These are phyloP conservation scores for Ficedula albicollis DNA, from an alignment of 2,797 vertebrate genomes.

Conservation along the genomic window DNA sequence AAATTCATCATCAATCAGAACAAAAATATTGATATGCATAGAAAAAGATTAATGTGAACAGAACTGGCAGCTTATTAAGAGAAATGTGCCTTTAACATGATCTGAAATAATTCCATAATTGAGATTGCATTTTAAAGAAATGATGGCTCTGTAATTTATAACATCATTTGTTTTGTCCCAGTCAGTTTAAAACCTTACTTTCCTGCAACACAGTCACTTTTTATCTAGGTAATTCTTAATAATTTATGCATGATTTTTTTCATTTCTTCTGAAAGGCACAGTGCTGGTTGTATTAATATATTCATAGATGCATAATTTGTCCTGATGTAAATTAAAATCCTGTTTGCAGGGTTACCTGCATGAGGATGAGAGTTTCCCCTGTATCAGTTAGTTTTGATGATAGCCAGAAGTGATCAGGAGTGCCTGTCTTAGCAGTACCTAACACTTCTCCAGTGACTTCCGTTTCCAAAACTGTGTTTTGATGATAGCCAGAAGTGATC, in stretches of 20 bases:
- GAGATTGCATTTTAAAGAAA: not conserved
- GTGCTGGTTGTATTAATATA: not conserved
- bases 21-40: constrained; percentile 19
- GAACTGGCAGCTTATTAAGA: constrained; percentile 4
- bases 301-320: not conserved
- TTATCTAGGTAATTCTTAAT: not conserved
- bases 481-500: not conserved
- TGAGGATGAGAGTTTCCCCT: not conserved
- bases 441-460: not conserved
- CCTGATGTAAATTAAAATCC: not conserved
- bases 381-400: not conserved
- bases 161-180: not conserved
- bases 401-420: not conserved
- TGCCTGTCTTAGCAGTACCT: not conserved
- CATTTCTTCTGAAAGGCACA: not conserved
- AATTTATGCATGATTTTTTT: not conserved
- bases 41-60: not conserved
- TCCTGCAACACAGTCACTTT: not conserved
- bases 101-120: constrained; percentile 7
- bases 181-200: not conserved
- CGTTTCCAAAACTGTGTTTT: not conserved
- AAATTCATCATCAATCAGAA: not conserved
- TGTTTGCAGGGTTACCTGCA: not conserved
- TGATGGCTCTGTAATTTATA: not conserved
- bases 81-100: not conserved